phyloP scores from a whole-genome alignment of 2,113 vertebrate genomes.

The Synchiropus splendidus region DNA sequence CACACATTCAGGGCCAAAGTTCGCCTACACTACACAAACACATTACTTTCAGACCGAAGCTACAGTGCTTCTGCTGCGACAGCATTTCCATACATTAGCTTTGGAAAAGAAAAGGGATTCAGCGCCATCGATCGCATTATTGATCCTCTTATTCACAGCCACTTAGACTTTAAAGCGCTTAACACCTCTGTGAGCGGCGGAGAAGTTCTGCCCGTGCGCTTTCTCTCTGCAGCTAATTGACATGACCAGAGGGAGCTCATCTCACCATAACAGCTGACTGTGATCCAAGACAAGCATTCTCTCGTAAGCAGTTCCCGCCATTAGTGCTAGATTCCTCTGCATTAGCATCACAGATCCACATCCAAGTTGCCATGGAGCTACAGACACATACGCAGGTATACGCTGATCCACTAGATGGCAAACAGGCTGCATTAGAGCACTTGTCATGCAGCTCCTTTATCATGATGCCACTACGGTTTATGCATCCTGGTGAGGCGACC shows the following conservation, averaged over 20 bases:
- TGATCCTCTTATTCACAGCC: constrained; percentile 49
- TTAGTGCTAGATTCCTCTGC: constrained; percentile 11
- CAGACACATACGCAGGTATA: constrained; percentile 1
- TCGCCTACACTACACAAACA: constrained; percentile 6
- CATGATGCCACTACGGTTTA: too few relatives aligned
- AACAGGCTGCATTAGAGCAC: constrained; percentile 16
- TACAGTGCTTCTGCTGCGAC: constrained; percentile 20
- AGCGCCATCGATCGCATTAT: constrained; percentile 41
- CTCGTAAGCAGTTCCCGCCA: not conserved
- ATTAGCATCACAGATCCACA: too few relatives aligned
- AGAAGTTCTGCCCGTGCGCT: constrained; percentile 17
- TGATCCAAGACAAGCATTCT: too few relatives aligned
- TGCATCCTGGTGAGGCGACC: too few relatives aligned
- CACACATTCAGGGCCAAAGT: not conserved
- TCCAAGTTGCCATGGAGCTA: not conserved
- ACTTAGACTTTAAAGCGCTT: constrained; percentile 51
- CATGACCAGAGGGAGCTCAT: constrained; percentile 14
- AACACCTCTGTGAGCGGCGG: constrained; percentile 27
- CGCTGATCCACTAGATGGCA: constrained; percentile 51
- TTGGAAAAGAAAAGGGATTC: constrained; percentile 31
- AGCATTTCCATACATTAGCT: constrained; percentile 26
- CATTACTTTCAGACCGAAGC: constrained; percentile 5
- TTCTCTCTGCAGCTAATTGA: constrained; percentile 25
- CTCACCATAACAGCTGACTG: too few relatives aligned
- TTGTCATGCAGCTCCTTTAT: not conserved